Conservation (phyloP, 2,888 invertebrate genomes). For the Megalurothrips usitatus region DNA sequence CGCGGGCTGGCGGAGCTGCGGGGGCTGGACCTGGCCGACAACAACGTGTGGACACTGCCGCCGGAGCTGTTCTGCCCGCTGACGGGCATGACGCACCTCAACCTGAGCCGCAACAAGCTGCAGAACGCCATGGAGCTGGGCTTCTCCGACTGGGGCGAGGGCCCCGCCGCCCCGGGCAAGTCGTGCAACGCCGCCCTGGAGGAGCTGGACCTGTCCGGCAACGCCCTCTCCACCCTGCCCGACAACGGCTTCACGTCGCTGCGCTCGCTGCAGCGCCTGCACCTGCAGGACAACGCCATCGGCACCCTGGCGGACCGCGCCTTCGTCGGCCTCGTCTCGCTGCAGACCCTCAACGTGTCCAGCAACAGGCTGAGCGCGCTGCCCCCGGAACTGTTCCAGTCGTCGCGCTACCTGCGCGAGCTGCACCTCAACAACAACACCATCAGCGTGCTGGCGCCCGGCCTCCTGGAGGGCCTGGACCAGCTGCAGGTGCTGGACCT, state of each 20-base stretch:
- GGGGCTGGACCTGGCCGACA: conserved; percentile 65
- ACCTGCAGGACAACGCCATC: conserved; percentile 71
- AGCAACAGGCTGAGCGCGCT: conserved; percentile 71
- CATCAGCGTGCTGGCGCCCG: conserved; percentile 67
- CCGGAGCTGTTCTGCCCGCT: conserved; percentile 68
- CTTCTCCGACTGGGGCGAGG: conserved; percentile 67
- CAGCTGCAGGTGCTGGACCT: conserved; percentile 69
- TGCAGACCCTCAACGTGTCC: conserved; percentile 71
- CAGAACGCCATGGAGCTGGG: conserved; percentile 72
- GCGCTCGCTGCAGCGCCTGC: conserved; percentile 62
- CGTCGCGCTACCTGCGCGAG: conserved; percentile 65
- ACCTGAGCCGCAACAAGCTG: conserved; percentile 70
- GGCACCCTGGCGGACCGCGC: conserved; percentile 69
- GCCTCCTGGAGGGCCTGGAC: conserved; percentile 66
- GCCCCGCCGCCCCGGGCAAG: conserved; percentile 61
- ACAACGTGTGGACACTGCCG: conserved; percentile 72
- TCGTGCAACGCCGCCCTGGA: conserved; percentile 66
- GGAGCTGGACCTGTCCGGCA: conserved; percentile 66
- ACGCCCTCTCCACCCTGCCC: conserved; percentile 65
- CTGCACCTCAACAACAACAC: conserved; percentile 74
- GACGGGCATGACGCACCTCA: conserved; percentile 63
- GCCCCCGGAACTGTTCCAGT: conserved; percentile 72
- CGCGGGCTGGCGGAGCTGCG: conserved; percentile 63
- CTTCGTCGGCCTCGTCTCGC: conserved; percentile 62
- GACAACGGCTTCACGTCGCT: conserved; percentile 68